phyloP scores from a whole-genome alignment of 2,888 invertebrate species.

The Meandrusa payeni region DNA sequence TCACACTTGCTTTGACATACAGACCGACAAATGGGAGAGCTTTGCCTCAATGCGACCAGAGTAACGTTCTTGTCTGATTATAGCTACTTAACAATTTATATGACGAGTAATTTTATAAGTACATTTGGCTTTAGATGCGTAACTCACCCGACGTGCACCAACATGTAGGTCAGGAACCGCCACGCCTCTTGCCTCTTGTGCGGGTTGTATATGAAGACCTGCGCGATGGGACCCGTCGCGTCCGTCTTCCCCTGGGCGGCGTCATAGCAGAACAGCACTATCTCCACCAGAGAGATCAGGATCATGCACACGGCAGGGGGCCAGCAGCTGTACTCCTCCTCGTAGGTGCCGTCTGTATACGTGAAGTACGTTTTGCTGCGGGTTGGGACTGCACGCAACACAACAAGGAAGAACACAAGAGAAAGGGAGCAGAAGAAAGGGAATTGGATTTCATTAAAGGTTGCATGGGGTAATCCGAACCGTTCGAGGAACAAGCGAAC shows the following conservation, averaged over 20 bases:
- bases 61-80: too few relatives aligned
- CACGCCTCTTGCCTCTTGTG: constrained; percentile 92
- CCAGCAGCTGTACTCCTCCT: constrained; percentile 94
- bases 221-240: constrained; percentile 88
- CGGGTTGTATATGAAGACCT: constrained; percentile 93
- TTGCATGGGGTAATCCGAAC: neutral
- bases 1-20: too few relatives aligned
- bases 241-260: constrained; percentile 65
- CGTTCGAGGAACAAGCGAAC: constrained; percentile 8
- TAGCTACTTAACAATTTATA: too few relatives aligned
- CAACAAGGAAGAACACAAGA: constrained; percentile 35
- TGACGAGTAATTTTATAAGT: too few relatives aligned
- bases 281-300: constrained; percentile 92
- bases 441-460: too few relatives aligned
- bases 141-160: constrained; percentile 94
- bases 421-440: constrained; percentile 16
- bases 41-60: too few relatives aligned
- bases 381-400: constrained; percentile 55
- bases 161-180: constrained; percentile 97
- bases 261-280: constrained; percentile 84
- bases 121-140: too few relatives aligned
- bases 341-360: constrained; percentile 88
- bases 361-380: constrained; percentile 63
- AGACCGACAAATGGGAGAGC: too few relatives aligned
- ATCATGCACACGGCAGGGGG: constrained; percentile 97